These are phyloP conservation scores for Hapalemur alaotrensis DNA, from an alignment of 2,797 vertebrate genomes.

Conservation along the genomic window DNA sequence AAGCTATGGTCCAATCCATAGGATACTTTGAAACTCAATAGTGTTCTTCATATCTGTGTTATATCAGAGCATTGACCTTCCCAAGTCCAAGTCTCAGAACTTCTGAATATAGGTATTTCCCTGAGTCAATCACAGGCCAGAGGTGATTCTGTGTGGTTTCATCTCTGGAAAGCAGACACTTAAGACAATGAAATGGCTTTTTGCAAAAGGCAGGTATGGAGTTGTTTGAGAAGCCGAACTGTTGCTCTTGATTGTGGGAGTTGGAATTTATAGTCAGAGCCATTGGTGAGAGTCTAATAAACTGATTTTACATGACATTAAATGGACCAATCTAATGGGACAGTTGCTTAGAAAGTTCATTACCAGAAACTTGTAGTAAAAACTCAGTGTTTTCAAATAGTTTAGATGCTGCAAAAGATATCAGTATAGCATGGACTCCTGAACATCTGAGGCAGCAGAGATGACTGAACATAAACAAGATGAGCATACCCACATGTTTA, in stretches of 20 bases:
- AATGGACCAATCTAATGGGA: not conserved
- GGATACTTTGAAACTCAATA: not conserved
- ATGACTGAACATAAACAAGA: not conserved
- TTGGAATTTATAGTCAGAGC: not conserved
- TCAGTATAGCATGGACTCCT: not conserved
- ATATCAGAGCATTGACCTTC: not conserved
- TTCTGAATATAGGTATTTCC: not conserved
- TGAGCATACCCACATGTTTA: not conserved
- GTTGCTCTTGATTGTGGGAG: not conserved
- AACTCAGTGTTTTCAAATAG: not conserved
- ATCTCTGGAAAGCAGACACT: not conserved
- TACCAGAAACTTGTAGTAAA: not conserved
- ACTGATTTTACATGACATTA: not conserved
- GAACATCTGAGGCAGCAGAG: not conserved
- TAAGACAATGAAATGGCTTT: not conserved
- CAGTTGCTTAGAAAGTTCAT: not conserved
- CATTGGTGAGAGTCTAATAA: not conserved
- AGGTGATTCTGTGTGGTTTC: not conserved
- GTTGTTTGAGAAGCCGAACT: not conserved
- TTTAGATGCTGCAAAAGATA: not conserved
- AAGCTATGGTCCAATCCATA: not conserved
- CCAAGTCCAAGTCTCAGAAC: not conserved
- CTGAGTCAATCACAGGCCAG: not conserved
- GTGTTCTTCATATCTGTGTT: not conserved
- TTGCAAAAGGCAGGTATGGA: not conserved